These are phyloP conservation scores for Polydrusus cervinus DNA, from an alignment of 2,888 invertebrate genomes.

Conservation along the genomic window DNA sequence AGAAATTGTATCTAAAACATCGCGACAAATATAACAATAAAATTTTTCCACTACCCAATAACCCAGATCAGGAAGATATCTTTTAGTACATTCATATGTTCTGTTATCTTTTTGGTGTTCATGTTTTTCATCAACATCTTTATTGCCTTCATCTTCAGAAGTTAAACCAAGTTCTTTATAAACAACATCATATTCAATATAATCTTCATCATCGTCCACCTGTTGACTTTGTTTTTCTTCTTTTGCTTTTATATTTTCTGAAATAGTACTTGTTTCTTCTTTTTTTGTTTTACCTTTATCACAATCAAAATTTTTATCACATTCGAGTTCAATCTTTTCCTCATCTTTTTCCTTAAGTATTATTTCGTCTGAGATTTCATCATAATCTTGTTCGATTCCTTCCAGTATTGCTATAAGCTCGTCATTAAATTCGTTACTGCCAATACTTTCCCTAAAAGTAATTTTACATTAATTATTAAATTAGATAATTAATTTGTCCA, in stretches of 20 bases:
- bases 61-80: background rate
- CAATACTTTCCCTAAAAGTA: slow-evolving; percentile 3
- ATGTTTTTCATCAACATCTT: background rate
- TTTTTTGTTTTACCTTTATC: background rate
- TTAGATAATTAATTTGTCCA: background rate
- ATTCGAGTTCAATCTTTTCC: background rate
- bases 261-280: background rate
- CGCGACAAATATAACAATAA: slow-evolving; percentile 5
- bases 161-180: background rate
- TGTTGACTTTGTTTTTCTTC: background rate
- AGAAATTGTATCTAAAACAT: background rate
- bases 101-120: background rate
- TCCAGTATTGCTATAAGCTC: slow-evolving; percentile 5
- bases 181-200: background rate
- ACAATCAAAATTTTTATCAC: background rate
- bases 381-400: slow-evolving; percentile 6
- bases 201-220: background rate
- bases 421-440: background rate
- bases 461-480: background rate
- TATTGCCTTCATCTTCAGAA: background rate
- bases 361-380: background rate
- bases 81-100: background rate
- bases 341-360: too few species aligned
- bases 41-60: slow-evolving; percentile 12
- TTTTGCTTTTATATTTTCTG: background rate